Base-by-base conservation (phyloP, 2,797 vertebrate species). In the Crenuchus spilurus region DNA sequence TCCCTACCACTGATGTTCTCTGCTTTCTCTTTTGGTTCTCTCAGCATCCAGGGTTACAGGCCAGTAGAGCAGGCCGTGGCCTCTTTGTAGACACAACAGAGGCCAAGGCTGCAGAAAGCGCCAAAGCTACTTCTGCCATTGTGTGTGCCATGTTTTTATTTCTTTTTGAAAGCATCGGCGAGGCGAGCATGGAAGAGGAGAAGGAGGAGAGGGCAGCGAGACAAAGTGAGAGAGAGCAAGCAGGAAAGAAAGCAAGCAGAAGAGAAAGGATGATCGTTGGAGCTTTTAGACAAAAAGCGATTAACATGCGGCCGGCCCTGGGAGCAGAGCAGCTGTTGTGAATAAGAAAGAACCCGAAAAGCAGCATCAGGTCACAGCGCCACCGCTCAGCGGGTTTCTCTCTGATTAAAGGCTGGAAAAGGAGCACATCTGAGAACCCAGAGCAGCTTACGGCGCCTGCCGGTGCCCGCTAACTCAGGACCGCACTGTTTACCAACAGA, bases 291-390 rank as follows among this genome's bases (percentile, higher is more conserved):
- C 89, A 92, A 92, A 92, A 84, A 84, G 86, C 83, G 1, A 93
- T 93, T 92, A 91, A 88, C 91, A 91, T 92, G 91, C 91, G 88
- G 88, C 86, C 76, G 85, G 85, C 86, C 87, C 84, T 91, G 88
- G 89, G 90, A 93, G 88, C 84, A 42, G 80, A 88, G 90, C 92
- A 91, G 91, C 91, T 92, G 90, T 88, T 92, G 89, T 90, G 90
- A 90, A 92, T 91, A 88, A 90, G 88, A 55, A 55, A 55, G 52
- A 55, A 55, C 33, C 52, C 31, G 30, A 55, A 91, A 85, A 87
- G 85, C 86, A 77, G 89, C 87, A 78, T 88, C 89, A 87, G 84
- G 83, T 92, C 87, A 84, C 82, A 64, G 84, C 88, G 78, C 84
- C 86, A 84, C 86, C 84, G 75, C 87, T 78, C 87, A 89, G 86